Evolutionary conservation across 1,140 invertebrate genomes (phyloP), one percentile per base, ranked within the genome.

Genomic region (Ectropis grisescens): DNA sequence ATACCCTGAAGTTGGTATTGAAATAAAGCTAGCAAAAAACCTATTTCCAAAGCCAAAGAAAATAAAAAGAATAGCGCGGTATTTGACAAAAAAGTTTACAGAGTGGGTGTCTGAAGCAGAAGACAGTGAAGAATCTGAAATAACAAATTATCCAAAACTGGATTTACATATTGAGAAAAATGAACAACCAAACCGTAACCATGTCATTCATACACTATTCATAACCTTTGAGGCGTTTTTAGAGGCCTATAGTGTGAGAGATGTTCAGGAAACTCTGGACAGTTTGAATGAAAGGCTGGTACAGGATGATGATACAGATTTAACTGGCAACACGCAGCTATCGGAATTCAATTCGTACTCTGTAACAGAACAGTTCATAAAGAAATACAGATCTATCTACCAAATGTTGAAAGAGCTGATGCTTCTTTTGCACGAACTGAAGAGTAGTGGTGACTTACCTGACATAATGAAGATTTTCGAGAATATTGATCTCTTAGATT

Each of bases 211-310:
- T 11, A 23, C 38, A 6, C 36, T 75, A 13, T 72, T 56, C 35
- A 48, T 65, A 10, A 53, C 56, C 30, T 41, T 78, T 10, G 43
- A 61, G 19, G 59, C 68, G 7, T 72, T 58, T 47, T 47, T 78
- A 29, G 58, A 72, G 37, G 43, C 58, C 11, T 72, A 61, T 26
- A 61, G 42, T 55, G 40, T 78, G 9, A 34, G 54, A 39, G 22
- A 32, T 22, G 36, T 72, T 13, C 56, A 64, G 53, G 49, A 66
- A 32, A 66, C 44, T 10, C 49, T 65, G 29, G 41, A 66, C 16
- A 25, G 12, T 13, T 37, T 72, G 14, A 69, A 69, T 47, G 29
- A 62, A 23, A 14, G 55, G 26, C 15, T 59, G 9, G 11, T 37
- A 13, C 14, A 43, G 30, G 33, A 47, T 12, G 29, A 5, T 39